Base-by-base conservation (phyloP, 2,113 vertebrate genomes). In the Chloroceryle aenea region DNA sequence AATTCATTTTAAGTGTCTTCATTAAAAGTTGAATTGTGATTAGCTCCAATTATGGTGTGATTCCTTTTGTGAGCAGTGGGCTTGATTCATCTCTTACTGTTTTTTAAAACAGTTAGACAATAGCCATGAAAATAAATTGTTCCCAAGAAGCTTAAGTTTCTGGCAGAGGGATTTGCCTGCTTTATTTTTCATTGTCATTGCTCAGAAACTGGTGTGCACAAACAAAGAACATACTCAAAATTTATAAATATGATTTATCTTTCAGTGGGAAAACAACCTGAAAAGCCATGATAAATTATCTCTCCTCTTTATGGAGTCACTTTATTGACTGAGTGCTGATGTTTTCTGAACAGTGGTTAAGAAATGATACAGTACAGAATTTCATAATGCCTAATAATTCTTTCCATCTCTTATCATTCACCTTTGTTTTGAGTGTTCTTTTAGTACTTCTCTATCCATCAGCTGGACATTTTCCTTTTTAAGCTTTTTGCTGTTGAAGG, bases 1-100 rank as follows among this genome's bases (percentile, higher is more conserved):
- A 85, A 43, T 48, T 36, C 2, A 27, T 43, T 61, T 43, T 62
- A 48, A 26, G 6, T 9, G 7, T 61, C 27, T 53, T n/a, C 48
- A 40, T 58, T 30, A 45, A 32, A 62, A 66, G 6, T 19, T 56
- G 8, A 17, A 19, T 26, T 63, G 30, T 36, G 29, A 21, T 92
- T 48, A 8, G 73, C 30, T 80, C 48, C 13, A 7, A 6, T 34
- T 80, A 7, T 3, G 5, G 4, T 7, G 10, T 8, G 42, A 29
- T n/a, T 38, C 12, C 7, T 79, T 67, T 38, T 17, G 32, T 0
- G 2, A 68, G 40, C 43, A 61, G 0, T 14, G 32, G 14, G 8
- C 2, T 48, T 86, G 36, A 25, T 91, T 69, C 14, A 15, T 50
- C 30, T 34, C 42, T 84, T 40, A 27, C 26, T 71, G 22, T 40